Evolutionary conservation across 2,113 vertebrate species (phyloP), one percentile per base, ranked within the genome.

Genomic region (Sinocyclocheilus anshuiensis): DNA sequence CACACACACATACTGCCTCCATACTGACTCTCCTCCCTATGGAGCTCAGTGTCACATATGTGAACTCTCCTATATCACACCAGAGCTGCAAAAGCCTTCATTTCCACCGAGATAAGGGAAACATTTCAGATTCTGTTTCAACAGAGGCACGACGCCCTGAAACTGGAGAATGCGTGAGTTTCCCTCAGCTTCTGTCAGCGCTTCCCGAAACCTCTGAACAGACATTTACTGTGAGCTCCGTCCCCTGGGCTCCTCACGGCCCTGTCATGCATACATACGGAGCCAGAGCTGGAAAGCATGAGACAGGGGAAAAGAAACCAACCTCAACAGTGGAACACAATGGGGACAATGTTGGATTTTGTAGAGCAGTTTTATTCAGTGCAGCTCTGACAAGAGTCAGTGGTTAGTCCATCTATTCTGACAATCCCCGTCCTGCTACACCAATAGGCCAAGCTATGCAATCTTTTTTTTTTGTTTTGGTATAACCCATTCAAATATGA

Each of bases 141-240:
- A 18, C 50, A 33, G 26, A 55, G 50, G 24, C 24, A 77, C 4
- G 50, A 50, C 26, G 26, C 24, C 48, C 76, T 77, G 76, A 77
- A 77, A 77, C 76, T 20, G 42, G 76, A 77, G 76, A 77, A 55
- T 29, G 50, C 50, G 48, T 77, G 76, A 77, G 24, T 77, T 55
- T 77, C 48, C 39, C 13, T 81, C n/a, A 67, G 61, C 61, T 50
- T 29, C 79, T 81, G 79, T 81, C 79, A 81, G 79, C 61, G 79
- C 61, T 63, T 81, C 59, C 45, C 45, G 42, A 71, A 82, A 82
- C 45, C 81, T 82, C 63, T 22, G 63, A 82, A 82, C 24, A 69
- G 45, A 71, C 57, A 80, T 80, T 42, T 61, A 63, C 42, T 69
- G 63, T 71, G 63, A 29, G 33, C 16, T 81, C 12, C 4, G 16